Evolutionary conservation across 2,113 vertebrate genomes (phyloP).

Genomic region (Eulacestoma nigropectus): DNA sequence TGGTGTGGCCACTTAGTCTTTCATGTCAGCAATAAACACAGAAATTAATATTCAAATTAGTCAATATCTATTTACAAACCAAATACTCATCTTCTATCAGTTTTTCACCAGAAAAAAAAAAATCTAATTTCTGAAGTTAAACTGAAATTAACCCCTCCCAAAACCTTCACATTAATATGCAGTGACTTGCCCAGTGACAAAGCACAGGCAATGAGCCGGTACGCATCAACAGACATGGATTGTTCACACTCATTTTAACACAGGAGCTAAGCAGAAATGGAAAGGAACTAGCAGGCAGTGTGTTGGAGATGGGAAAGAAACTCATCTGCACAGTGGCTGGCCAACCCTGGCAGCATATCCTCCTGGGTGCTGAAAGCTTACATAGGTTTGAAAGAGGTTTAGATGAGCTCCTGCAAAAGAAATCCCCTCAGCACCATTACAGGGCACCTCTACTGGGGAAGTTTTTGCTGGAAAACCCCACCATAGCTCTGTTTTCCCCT

Average conservation of each 20-base stretch:
- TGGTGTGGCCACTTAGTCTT: neutral
- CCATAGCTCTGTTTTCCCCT: rapidly evolving
- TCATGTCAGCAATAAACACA: neutral
- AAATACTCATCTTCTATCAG: neutral
- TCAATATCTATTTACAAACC: neutral
- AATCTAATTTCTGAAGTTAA: neutral
- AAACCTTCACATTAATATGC: neutral
- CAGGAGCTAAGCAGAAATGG: neutral
- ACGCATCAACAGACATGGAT: neutral
- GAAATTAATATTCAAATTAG: neutral
- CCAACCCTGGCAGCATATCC: neutral
- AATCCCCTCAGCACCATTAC: neutral
- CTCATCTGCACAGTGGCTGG: neutral
- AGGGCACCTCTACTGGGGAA: neutral
- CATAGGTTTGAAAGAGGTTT: neutral
- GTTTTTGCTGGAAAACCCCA: neutral
- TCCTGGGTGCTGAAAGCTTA: neutral
- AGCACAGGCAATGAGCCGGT: neutral
- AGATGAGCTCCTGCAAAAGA: neutral
- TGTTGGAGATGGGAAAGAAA: neutral
- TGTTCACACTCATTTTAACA: neutral
- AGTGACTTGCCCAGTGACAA: neutral
- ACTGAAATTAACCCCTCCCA: neutral
- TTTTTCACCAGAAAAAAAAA: neutral
- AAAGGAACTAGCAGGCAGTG: neutral